Base-by-base conservation (phyloP, 1,140 invertebrate genomes). In the Camponotus floridanus region DNA sequence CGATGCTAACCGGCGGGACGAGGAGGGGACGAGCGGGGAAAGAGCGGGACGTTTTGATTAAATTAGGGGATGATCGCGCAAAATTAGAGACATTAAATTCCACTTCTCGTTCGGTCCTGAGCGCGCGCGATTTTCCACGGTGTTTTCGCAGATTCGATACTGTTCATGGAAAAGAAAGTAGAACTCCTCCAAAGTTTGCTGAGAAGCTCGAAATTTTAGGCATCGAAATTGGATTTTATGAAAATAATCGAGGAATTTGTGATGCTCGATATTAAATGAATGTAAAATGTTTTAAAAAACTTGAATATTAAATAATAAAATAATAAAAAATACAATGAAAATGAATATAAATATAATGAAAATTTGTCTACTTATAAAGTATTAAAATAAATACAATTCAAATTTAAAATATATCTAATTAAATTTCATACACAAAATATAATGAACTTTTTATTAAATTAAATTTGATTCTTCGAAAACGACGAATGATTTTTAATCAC, bases 71-170 rank as follows among this genome's bases (percentile, higher is more conserved):
- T 94, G 86, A 94, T 94, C 92, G 93, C 88, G 89, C 90, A 87
- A 90, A 93, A 94, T 94, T 94, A 94, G 92, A 94, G 92, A 93
- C 93, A 94, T 94, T 94, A 94, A 94, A 94, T 90, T 90, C 79
- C 76, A 86, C 83, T 61, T 45, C 55, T 36, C 59, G 67, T 48
- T 64, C 55, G 76, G 42, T 45, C n/a, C 48, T 51, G 78, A 55
- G 36, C 31, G 45, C n/a, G 31, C 55, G 18, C 67, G 48, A 86
- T 57, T 85, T 76, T 59, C 71, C 36, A 15, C 3, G 39, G 57
- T 15, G n/a, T 76, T 57, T 62, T 59, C 62, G 15, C 11, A 31
- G 5, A 36, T 48, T 31, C 45, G 15, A 13, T n/a, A 61, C 1
- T 2, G 13, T n/a, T 9, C n/a, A n/a, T 3, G 55, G 3, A 26